Conservation (phyloP, 2,888 invertebrate species). For the Atrina japonica region DNA sequence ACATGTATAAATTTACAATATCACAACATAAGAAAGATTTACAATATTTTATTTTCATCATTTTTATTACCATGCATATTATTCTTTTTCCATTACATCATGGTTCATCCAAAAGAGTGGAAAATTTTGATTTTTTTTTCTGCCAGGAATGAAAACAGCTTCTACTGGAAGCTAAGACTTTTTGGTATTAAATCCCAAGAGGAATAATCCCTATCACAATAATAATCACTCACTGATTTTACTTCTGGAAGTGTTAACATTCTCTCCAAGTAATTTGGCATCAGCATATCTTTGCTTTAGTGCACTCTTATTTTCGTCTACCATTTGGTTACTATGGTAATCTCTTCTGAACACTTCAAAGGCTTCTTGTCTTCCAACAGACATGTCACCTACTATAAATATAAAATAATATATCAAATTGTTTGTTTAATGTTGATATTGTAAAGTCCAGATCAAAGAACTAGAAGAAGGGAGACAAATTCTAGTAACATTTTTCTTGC, state of each 20-base stretch:
- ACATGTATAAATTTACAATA: no score
- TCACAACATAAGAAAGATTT: no score
- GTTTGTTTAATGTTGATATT: no score
- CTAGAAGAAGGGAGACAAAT: neutral
- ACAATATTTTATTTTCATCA: no score
- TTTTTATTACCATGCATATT: no score
- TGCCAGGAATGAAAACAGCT: no score
- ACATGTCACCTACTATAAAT: slow-evolving; percentile 78
- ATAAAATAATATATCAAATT: slow-evolving; percentile 6
- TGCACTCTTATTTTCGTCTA: slow-evolving; percentile 77
- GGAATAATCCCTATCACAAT: no score
- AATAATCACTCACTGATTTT: slow-evolving; percentile 76
- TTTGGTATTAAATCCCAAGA: no score
- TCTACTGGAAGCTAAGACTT: no score
- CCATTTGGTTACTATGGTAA: slow-evolving; percentile 72
- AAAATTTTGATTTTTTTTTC: no score
- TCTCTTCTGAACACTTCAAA: slow-evolving; percentile 80
- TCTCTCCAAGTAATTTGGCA: slow-evolving; percentile 79
- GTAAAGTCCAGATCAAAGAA: neutral
- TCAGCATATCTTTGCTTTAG: slow-evolving; percentile 77
- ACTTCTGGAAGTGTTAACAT: slow-evolving; percentile 74
- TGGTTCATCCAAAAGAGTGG: no score
- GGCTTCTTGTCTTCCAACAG: slow-evolving; percentile 79
- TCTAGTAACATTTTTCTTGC: neutral
- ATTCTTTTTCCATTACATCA: no score